These are phyloP conservation scores for Sinella curviseta DNA, from an alignment of 1,140 invertebrate genomes.

Conservation along the genomic window DNA sequence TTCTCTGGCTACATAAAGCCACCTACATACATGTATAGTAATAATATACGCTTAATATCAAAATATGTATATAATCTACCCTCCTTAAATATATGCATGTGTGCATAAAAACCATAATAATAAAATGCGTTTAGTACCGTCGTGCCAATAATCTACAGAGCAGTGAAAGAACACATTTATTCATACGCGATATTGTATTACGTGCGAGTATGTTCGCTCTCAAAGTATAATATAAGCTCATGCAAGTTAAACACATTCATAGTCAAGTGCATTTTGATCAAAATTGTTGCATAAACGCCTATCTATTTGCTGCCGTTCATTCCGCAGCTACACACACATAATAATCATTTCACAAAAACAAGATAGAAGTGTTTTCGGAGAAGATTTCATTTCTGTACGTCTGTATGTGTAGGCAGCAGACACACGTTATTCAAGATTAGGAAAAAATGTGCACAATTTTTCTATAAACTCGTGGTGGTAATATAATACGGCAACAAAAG, in stretches of 20 bases:
- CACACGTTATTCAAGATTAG: neutral
- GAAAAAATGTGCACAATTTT: neutral
- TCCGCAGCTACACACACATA: neutral
- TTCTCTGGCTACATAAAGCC: neutral
- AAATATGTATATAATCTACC: no score
- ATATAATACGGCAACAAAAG: neutral
- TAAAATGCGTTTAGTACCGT: neutral
- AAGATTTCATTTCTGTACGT: neutral
- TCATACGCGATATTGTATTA: no score
- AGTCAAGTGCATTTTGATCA: neutral
- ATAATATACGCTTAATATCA: neutral
- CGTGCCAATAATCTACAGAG: neutral
- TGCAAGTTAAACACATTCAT: neutral
- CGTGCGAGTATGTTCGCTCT: neutral
- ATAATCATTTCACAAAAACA: neutral
- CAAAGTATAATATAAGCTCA: neutral
- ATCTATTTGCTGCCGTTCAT: neutral
- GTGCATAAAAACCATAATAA: neutral
- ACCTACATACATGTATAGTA: neutral
- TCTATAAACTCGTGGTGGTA: neutral
- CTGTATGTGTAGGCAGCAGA: neutral
- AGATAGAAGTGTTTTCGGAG: neutral
- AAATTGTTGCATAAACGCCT: slow-evolving; percentile 5
- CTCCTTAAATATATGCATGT: neutral
- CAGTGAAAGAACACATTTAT: no score